phyloP scores from a whole-genome alignment of 1,140 invertebrate genomes.

The Tribolium castaneum region DNA sequence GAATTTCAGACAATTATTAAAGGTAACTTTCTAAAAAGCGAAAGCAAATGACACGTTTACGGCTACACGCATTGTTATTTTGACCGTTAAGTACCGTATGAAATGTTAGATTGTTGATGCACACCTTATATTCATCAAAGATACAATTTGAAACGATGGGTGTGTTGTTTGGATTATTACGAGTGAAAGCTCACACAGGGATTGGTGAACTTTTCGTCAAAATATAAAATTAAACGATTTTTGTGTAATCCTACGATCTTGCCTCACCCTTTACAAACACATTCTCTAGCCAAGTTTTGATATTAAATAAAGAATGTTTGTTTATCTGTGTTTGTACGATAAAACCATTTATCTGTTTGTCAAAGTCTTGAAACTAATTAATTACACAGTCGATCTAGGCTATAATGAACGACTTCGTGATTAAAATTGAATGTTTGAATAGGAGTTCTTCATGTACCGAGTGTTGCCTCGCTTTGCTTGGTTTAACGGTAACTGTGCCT shows the following conservation, averaged over 20 bases:
- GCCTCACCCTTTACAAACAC: not conserved
- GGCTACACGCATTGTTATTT: not conserved
- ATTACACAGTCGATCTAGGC: not conserved
- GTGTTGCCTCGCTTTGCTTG: not conserved
- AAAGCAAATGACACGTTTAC: not conserved
- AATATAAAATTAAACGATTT: not conserved
- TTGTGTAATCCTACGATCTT: not conserved
- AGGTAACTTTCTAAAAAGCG: not conserved
- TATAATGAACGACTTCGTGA: not conserved
- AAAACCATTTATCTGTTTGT: not conserved
- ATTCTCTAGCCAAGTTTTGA: not conserved
- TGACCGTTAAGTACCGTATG: not conserved
- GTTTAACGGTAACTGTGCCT: not conserved
- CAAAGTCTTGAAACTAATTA: not conserved
- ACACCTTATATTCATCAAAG: not conserved
- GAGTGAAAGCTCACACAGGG: not conserved
- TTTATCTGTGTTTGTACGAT: not conserved
- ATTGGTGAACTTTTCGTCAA: not conserved
- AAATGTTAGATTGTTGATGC: not conserved
- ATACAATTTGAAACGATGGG: not conserved
- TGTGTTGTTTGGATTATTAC: not conserved
- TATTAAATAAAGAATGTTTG: not conserved
- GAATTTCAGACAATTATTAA: constrained; percentile 5
- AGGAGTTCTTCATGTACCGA: not conserved
- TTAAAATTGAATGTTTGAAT: not conserved